Evolutionary conservation across 2,888 invertebrate genomes (phyloP), one percentile per base, ranked within the genome.

Genomic region (Helleia helle): DNA sequence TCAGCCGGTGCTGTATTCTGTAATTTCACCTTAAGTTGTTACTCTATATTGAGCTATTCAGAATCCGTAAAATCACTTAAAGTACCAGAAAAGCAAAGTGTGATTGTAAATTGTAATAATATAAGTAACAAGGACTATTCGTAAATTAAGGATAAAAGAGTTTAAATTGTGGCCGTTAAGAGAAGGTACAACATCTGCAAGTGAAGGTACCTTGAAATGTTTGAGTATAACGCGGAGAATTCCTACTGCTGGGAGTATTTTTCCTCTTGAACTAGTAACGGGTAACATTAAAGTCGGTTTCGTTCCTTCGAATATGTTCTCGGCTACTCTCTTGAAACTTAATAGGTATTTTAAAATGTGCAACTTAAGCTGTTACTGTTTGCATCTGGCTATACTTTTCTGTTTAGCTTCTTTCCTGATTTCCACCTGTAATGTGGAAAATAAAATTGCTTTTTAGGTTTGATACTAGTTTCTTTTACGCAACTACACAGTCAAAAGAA

Each of bases 331-430:
- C 36, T 40, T 38, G 40, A 39, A 46, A 40, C 41, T 44, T 41
- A 44, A 41, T 42, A 42, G 39, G 42, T 36, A 44, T 39, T 42
- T 42, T 42, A 44, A 39, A 44, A 42, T 39, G 42, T 42, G 39
- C 36, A 42, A 44, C 36, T 42, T 37, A 38, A 31, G 41, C 47
- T 43, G 40, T 47, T 41, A 43, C 43, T 43, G 41, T 43, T 40
- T 42, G 42, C 49, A 40, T 51, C 48, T 46, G 43, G 38, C 39
- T 31, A 41, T 39, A 34, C 34, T 18, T 18, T 34, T 34, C 18
- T 34, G 22, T n/a, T n/a, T 22, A 34, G 22, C 34, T 34, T 34
- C 8, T n/a, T 8, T 18, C 34, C 18, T 34, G 34, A 34, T 34
- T 34, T 31, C 34, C 12, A 34, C 34, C 34, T 34, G 18, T 12